Evolutionary conservation across 35 echinoderm and acorn worm genomes (phyloP).

Genomic region (Anneissia japonica): DNA sequence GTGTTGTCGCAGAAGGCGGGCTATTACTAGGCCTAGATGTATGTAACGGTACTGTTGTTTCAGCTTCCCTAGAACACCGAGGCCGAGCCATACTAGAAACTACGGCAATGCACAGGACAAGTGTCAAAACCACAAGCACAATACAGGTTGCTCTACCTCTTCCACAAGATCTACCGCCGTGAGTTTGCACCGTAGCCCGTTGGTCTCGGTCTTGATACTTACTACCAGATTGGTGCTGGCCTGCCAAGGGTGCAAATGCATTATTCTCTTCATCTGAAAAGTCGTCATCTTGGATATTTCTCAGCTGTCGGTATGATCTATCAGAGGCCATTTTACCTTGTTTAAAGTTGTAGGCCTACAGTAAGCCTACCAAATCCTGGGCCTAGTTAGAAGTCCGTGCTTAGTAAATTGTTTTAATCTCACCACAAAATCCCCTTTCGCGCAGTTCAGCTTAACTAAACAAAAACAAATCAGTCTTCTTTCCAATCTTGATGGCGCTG

Average conservation of each 20-base stretch:
- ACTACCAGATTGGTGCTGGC: background rate
- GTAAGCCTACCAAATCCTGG: no score
- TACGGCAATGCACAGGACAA: conserved; percentile 20
- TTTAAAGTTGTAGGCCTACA: no score
- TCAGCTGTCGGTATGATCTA: background rate
- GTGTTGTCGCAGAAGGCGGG: background rate
- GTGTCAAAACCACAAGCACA: background rate
- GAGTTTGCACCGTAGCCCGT: background rate
- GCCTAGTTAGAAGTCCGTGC: no score
- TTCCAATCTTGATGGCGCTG: no score
- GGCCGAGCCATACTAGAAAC: conserved; percentile 31
- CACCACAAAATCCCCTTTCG: no score
- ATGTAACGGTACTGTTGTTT: no score
- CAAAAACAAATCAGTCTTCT: no score
- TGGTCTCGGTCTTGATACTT: background rate
- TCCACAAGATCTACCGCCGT: background rate
- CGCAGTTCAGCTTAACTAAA: no score
- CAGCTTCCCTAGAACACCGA: background rate
- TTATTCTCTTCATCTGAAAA: background rate
- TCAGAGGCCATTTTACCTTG: background rate
- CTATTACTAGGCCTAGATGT: no score
- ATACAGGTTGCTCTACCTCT: background rate
- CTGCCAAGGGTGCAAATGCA: background rate
- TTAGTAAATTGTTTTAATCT: no score
- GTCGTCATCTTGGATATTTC: background rate